phyloP scores from a whole-genome alignment of 2,113 vertebrate genomes.

The Clarias gariepinus region DNA sequence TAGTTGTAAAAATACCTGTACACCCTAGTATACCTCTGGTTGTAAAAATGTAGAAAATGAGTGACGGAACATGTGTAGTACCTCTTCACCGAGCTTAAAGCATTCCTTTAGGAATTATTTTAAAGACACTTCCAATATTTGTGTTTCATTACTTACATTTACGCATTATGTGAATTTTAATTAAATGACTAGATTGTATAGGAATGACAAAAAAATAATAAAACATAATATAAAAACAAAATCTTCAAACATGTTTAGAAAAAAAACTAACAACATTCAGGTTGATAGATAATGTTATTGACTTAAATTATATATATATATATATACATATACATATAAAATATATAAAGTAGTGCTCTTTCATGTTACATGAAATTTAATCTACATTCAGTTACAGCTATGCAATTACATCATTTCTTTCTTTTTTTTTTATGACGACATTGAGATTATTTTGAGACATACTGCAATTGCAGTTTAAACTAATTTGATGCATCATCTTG shows the following conservation, averaged over 20 bases:
- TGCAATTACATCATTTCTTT: too few species aligned
- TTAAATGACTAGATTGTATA: background rate
- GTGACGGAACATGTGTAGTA: background rate
- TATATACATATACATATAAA: too few species aligned
- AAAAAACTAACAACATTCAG: background rate
- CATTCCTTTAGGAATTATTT: background rate
- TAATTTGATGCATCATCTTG: too few species aligned
- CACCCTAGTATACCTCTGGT: background rate
- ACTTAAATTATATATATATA: background rate
- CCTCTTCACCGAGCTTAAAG: background rate
- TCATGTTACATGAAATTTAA: too few species aligned
- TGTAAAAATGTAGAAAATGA: background rate
- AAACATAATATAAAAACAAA: background rate
- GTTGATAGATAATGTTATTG: background rate
- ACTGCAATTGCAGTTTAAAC: too few species aligned
- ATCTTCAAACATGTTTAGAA: background rate
- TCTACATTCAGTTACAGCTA: too few species aligned
- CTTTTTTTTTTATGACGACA: too few species aligned
- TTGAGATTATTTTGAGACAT: too few species aligned
- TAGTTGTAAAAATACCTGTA: background rate
- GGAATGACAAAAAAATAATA: background rate
- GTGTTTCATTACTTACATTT: too few species aligned
- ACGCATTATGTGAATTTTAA: background rate
- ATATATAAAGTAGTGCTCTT: too few species aligned
- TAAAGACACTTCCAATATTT: background rate